Percentiles rank a stretch among this genome's conserved stretches.
phyloP scores from a whole-genome alignment of 2,888 invertebrate genomes.

The Tenthredo amoena region DNA sequence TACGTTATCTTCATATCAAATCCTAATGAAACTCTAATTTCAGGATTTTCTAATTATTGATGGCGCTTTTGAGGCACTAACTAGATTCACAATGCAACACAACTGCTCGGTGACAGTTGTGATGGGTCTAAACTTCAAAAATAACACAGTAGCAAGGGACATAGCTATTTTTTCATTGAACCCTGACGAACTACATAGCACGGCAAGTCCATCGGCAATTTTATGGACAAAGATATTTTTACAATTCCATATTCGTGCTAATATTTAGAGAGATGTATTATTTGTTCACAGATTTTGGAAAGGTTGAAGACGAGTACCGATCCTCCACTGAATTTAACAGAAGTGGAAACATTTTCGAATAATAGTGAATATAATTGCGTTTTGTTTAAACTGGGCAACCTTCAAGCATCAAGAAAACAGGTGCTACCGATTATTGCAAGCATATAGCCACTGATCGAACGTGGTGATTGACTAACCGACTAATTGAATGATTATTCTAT shows the following conservation, averaged over 20 bases:
- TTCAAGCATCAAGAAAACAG: constrained; percentile 84
- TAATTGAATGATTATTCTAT: not conserved
- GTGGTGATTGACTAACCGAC: not conserved
- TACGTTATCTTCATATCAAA: not conserved
- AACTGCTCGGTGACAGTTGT: constrained; percentile 80
- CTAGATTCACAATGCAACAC: constrained; percentile 78
- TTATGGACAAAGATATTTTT: not conserved
- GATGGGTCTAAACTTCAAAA: constrained; percentile 82
- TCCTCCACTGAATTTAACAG: constrained; percentile 66
- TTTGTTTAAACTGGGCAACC: constrained; percentile 82
- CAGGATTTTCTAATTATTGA: constrained; percentile 80
- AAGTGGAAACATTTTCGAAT: constrained; percentile 39
- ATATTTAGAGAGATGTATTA: not conserved
- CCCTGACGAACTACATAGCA: constrained; percentile 65
- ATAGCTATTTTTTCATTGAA: constrained; percentile 79
- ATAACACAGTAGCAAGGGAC: constrained; percentile 81
- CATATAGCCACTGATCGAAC: constrained; percentile 69
- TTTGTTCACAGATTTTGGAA: constrained; percentile 63
- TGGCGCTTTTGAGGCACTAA: constrained; percentile 79
- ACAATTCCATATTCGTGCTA: not conserved
- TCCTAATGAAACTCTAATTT: constrained; percentile 58
- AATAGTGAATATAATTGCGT: constrained; percentile 58
- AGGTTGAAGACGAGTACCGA: constrained; percentile 63
- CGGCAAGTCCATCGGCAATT: constrained; percentile 65
- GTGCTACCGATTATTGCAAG: constrained; percentile 83